These are phyloP conservation scores for Lota lota DNA, from an alignment of 2,113 vertebrate species.

Conservation along the genomic window DNA sequence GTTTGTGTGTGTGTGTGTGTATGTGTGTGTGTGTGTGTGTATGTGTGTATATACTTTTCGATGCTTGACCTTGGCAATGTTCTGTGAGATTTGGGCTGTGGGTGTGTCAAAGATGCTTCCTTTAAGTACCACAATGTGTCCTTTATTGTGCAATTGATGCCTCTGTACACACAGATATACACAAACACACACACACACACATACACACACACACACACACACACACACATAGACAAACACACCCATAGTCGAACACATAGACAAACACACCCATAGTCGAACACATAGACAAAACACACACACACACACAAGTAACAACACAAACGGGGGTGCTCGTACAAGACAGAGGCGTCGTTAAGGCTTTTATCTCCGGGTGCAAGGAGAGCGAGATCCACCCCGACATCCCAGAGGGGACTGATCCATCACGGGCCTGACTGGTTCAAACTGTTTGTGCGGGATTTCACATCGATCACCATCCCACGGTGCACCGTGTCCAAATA, in stretches of 20 bases:
- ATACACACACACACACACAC: constrained; percentile 31
- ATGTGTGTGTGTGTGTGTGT: no score
- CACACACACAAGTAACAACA: constrained; percentile 46
- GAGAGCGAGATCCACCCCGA: constrained; percentile 79
- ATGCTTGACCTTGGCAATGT: no score
- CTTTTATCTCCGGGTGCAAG: constrained; percentile 71
- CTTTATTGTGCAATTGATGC: no score
- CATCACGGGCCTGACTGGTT: constrained; percentile 91
- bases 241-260: constrained; percentile 5
- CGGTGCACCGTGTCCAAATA: constrained; percentile 80
- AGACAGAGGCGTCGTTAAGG: constrained; percentile 68
- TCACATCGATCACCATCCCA: constrained; percentile 89
- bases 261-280: constrained; percentile 33
- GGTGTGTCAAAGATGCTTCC: no score
- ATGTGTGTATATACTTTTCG: no score
- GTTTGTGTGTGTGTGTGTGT: no score
- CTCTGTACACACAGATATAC: no score
- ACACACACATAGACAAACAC: constrained; percentile 10
- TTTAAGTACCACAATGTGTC: no score
- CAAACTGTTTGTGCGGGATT: constrained; percentile 92
- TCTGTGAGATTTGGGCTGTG: no score
- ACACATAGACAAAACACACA: constrained; percentile 37
- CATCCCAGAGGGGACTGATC: constrained; percentile 91
- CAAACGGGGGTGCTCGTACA: constrained; percentile 63
- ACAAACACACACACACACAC: constrained; percentile 70